Evolutionary conservation across 2,797 vertebrate genomes (phyloP).

Genomic region (Heliangelus exortis): DNA sequence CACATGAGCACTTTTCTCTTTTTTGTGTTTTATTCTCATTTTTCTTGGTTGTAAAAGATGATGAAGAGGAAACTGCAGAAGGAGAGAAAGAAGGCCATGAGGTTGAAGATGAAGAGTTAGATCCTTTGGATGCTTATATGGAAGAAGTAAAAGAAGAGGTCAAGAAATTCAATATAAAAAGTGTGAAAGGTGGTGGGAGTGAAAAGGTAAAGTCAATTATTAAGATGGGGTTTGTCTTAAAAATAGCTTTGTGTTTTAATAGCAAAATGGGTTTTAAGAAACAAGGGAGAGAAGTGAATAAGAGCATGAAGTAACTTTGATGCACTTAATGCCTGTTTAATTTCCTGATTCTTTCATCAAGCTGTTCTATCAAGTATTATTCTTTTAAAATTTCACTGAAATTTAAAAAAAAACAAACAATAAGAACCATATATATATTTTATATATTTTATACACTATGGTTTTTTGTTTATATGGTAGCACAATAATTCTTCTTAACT

Average conservation of each 20-base stretch:
- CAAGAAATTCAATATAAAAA: slow-evolving; percentile 98
- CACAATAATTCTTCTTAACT: not conserved
- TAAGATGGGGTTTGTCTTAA: not conserved
- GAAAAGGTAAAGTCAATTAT: slow-evolving; percentile 86
- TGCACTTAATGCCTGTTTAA: not conserved
- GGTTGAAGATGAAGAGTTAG: slow-evolving; percentile 90
- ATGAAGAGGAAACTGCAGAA: slow-evolving; percentile 88
- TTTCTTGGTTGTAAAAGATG: slow-evolving; percentile 78
- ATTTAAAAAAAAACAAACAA: not conserved
- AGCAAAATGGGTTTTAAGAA: not conserved
- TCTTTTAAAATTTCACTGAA: not conserved
- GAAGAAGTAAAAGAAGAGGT: slow-evolving; percentile 99
- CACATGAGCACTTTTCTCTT: not conserved
- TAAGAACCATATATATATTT: not conserved
- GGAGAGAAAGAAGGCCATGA: slow-evolving; percentile 83
- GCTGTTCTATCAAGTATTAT: not conserved
- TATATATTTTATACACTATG: not conserved
- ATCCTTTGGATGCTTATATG: slow-evolving; percentile 98
- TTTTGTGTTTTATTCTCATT: not conserved
- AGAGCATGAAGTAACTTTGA: not conserved
- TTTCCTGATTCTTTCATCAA: not conserved
- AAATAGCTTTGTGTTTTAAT: not conserved
- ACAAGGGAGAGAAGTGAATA: not conserved
- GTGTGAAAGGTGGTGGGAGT: slow-evolving; percentile 89
- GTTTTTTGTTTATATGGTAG: not conserved